Evolutionary conservation across 2,113 vertebrate genomes (phyloP), one percentile per base, ranked within the genome.

Genomic region (Thalassoma bifasciatum): DNA sequence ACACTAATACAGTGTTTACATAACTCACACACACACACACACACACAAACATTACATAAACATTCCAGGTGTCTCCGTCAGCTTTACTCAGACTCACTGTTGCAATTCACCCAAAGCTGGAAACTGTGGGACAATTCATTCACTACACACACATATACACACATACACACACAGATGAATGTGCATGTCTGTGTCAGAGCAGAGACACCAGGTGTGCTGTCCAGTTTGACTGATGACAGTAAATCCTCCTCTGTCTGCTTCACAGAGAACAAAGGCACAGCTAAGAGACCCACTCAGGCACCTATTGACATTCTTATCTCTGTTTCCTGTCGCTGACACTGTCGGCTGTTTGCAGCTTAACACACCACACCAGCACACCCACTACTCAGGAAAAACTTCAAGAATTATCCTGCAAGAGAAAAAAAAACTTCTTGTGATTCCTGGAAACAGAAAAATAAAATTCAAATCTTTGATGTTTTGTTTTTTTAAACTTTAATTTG

Each of bases 1-100:
- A n/a, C 30, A 30, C 30, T 30, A 30, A 30, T 30, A 4, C 30
- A 30, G 30, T 30, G 30, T 30, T 30, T 30, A 30, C 30, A 30
- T 30, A 30, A 30, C 30, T 30, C 30, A 30, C 30, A 63, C 40
- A 59, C 37, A 54, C 46, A 30, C 30, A 4, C 30, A 30, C 30
- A 63, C 40, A 59, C 37, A 54, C 46, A 64, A 17, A 73, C 60
- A 26, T 36, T 76, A 62, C 56, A 81, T 66, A 74, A 76, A 79
- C 82, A 91, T 85, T 85, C 79, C 77, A 70, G 40, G 38, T 8
- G 21, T 71, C 56, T 59, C 50, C 65, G 75, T 88, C 82, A 84
- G 38, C 69, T 76, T 61, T 8, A 14, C 68, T 72, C 13, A 14
- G 5, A 74, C 36, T 60, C 9, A 1, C 51, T 79, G 75, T 72